Percentiles rank a stretch among this genome's conserved stretches.
phyloP scores from a whole-genome alignment of 2,888 invertebrate species.

The Pyralis farinalis region DNA sequence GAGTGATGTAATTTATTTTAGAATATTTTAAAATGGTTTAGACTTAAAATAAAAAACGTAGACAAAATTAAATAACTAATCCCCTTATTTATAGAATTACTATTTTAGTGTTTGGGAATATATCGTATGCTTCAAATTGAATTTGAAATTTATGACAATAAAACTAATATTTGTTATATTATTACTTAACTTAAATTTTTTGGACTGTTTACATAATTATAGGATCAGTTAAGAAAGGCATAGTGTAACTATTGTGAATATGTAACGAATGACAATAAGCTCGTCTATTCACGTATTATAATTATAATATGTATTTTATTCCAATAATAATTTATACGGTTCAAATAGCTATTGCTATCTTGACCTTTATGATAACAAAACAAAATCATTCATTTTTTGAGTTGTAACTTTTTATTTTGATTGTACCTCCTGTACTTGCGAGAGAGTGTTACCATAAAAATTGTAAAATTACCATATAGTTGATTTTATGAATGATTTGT shows the following conservation, averaged over 20 bases:
- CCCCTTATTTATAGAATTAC: slow-evolving; percentile 19
- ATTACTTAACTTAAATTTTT: slow-evolving; percentile 26
- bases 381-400: not conserved
- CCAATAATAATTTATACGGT: slow-evolving; percentile 22
- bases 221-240: slow-evolving; percentile 6
- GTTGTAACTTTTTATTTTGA: slow-evolving; percentile 1
- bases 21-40: too few relatives aligned
- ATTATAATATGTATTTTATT: slow-evolving; percentile 17
- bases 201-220: slow-evolving; percentile 37
- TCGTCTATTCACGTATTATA: slow-evolving; percentile 27
- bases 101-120: slow-evolving; percentile 14
- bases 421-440: not conserved
- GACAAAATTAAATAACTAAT: not conserved
- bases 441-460: not conserved
- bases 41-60: too few relatives aligned
- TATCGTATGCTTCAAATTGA: slow-evolving; percentile 26
- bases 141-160: slow-evolving; percentile 27
- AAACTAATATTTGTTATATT: slow-evolving; percentile 8
- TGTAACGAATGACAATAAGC: slow-evolving; percentile 38
- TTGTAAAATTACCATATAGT: too few relatives aligned
- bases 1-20: not conserved
- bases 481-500: too few relatives aligned
- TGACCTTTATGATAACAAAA: slow-evolving; percentile 1
- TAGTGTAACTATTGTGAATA: slow-evolving; percentile 16
- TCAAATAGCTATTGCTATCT: slow-evolving; percentile 21